phyloP scores from a whole-genome alignment of 1,140 invertebrate species.

The Carposina sasakii region DNA sequence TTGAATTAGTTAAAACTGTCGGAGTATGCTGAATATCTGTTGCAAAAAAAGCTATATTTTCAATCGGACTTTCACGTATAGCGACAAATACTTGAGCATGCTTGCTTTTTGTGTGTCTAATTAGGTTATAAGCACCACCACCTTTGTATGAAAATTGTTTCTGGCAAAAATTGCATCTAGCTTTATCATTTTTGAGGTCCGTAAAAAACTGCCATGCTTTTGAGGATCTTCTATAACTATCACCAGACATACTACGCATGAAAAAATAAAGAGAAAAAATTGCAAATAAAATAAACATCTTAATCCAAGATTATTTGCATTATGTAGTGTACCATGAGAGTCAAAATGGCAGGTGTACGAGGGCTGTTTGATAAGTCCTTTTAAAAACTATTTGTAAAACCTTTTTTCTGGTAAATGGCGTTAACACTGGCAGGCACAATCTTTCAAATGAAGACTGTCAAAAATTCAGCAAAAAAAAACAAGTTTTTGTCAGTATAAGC shows the following conservation, averaged over 20 bases:
- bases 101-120: constrained; percentile 1
- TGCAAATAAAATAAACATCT: too few relatives aligned
- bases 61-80: background rate
- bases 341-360: background rate
- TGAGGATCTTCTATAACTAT: constrained; percentile 1
- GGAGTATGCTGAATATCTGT: background rate
- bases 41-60: background rate
- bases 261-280: background rate
- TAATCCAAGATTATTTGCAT: too few relatives aligned
- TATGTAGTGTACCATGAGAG: too few relatives aligned
- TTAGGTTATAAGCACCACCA: constrained; percentile 1
- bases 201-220: constrained; percentile 3
- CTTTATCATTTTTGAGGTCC: background rate
- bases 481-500: too few relatives aligned
- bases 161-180: constrained; percentile 4
- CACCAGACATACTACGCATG: background rate
- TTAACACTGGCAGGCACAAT: too few relatives aligned
- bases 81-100: background rate
- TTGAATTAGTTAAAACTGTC: background rate
- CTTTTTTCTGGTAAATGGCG: too few relatives aligned
- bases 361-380: too few relatives aligned
- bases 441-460: too few relatives aligned
- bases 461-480: too few relatives aligned
- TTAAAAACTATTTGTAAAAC: too few relatives aligned
- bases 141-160: constrained; percentile 5